Evolutionary conservation across 2,113 vertebrate genomes (phyloP), one percentile per base, ranked within the genome.

Genomic region (Ammodytes marinus): DNA sequence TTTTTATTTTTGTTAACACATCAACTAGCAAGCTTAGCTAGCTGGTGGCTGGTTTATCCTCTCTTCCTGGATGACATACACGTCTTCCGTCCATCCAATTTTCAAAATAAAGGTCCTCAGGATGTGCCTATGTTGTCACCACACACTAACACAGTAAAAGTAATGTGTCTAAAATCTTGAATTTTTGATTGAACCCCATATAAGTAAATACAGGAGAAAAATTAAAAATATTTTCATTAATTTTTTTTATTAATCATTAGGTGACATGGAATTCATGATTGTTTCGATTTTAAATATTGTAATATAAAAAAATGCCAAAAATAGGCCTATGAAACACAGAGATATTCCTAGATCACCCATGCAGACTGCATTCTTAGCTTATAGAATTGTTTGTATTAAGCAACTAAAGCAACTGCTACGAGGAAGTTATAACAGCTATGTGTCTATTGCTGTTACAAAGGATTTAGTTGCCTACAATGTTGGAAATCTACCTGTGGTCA

Each of bases 71-170:
- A n/a, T 69, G 53, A 80, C 52, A 19, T 10, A 17, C n/a, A 7
- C 7, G 5, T 9, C 4, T 87, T 90, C 90, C 88, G 83, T 76
- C 79, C 12, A 45, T 1, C 0, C 4, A 2, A 1, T 19, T 86
- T 88, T 80, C 87, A 84, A 86, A 89, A 78, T 87, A 82, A 84
- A 71, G 47, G 45, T 40, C n/a, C 3, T 2, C 8, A 14, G 40
- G 57, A 50, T 42, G 15, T 10, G 27, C 27, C 27, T 27, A 63
- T 27, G 6, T 14, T 40, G 3, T 35, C 50, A 19, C 0, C 10
- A 5, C 4, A 11, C 11, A 3, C 12, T 27, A 27, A 27, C 5
- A 2, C 60, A 45, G 13, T 35, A 1, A 47, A 13, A 35, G 37
- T 49, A 46, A 37, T 12, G 6, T 10, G 9, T 8, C n/a, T 17